Conservation (phyloP, 92 coral and sea anemone genomes). For the Actinernus sp. region DNA sequence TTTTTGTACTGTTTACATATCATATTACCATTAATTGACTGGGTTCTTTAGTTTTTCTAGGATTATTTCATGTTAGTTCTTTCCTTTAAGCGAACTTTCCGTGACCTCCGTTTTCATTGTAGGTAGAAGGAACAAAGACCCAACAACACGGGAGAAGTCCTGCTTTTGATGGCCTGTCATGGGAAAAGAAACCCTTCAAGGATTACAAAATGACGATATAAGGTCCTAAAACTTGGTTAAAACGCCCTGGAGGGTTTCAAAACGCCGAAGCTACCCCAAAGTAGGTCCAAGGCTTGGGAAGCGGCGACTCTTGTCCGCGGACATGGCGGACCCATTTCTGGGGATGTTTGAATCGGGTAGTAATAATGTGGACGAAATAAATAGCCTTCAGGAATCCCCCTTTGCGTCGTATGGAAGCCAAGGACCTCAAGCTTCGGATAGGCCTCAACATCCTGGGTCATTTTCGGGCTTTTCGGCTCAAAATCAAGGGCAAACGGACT, state of each 20-base stretch:
- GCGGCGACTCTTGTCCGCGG: slow-evolving; percentile 20
- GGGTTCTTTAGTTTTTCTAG: slow-evolving; percentile 81
- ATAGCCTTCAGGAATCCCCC: slow-evolving; percentile 55
- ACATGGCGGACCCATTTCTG: slow-evolving; percentile 92
- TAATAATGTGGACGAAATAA: slow-evolving; percentile 75
- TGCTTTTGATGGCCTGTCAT: slow-evolving; percentile 64
- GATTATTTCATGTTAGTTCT: slow-evolving; percentile 84
- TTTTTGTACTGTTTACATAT: slow-evolving; percentile 88
- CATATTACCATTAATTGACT: slow-evolving; percentile 97
- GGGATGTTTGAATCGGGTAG: slow-evolving; percentile 89
- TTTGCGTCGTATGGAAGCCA: slow-evolving; percentile 72
- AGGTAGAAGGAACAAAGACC: slow-evolving; percentile 61
- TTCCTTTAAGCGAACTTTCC: slow-evolving; percentile 67
- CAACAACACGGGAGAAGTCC: slow-evolving; percentile 21
- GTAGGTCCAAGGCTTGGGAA: not conserved
- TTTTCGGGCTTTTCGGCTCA: slow-evolving; percentile 78
- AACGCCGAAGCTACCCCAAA: not conserved
- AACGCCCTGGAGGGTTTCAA: slow-evolving; percentile 36
- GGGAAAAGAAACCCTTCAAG: slow-evolving; percentile 7
- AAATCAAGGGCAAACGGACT: slow-evolving; percentile 50
- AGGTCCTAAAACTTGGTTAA: slow-evolving; percentile 4
- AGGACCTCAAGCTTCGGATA: slow-evolving; percentile 73
- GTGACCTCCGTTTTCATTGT: slow-evolving; percentile 82
- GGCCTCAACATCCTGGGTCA: slow-evolving; percentile 75
- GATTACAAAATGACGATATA: slow-evolving; percentile 29